Percentiles rank a stretch among this genome's conserved stretches.
Evolutionary conservation across 1,140 invertebrate species (phyloP).

Genomic region (Aleiodes sp.): DNA sequence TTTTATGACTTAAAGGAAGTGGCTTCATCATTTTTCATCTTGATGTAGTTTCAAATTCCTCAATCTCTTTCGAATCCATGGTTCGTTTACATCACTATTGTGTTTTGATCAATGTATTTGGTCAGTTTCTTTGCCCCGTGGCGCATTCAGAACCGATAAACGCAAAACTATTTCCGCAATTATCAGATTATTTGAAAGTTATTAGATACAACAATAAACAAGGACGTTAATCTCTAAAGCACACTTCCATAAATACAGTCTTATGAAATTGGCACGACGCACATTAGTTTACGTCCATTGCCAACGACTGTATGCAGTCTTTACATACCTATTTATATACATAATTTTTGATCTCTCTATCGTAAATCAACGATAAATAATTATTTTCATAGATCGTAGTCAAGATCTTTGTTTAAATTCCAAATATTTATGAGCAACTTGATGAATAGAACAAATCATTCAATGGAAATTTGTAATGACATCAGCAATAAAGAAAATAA

Average conservation of each 20-base stretch:
- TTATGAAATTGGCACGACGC: conserved; percentile 20
- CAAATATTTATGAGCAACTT: background rate
- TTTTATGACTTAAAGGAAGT: background rate
- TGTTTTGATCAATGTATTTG: too few species aligned
- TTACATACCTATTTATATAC: conserved; percentile 13
- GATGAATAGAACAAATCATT: too few species aligned
- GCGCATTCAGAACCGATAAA: background rate
- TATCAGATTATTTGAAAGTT: conserved; percentile 4
- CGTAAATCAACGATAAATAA: background rate
- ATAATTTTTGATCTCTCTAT: background rate
- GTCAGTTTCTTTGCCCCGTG: background rate
- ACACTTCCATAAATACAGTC: conserved; percentile 31
- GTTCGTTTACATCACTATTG: too few species aligned
- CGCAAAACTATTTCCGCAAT: background rate
- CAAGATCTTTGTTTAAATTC: background rate
- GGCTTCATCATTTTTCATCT: background rate
- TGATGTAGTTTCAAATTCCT: too few species aligned
- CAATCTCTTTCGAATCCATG: too few species aligned
- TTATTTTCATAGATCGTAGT: background rate
- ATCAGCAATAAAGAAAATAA: too few species aligned
- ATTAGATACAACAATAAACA: conserved; percentile 4
- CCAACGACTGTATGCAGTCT: conserved; percentile 17
- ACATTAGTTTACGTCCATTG: conserved; percentile 1
- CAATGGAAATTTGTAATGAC: too few species aligned
- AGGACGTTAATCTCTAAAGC: conserved; percentile 14